Conservation (phyloP, 2,113 vertebrate species). For the Clupea harengus region DNA sequence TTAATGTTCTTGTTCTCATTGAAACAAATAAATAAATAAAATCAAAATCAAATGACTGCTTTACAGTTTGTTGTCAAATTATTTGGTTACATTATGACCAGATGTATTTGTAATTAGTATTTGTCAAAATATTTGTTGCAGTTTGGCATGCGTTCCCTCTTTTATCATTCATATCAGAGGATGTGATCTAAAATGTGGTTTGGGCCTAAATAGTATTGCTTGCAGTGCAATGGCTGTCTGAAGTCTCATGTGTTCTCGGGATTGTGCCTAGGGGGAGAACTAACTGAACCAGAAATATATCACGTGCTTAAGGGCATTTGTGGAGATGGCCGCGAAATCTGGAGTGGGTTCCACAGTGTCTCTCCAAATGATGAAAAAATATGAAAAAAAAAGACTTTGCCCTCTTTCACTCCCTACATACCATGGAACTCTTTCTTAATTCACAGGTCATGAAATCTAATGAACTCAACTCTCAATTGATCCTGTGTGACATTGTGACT, state of each 20-base stretch:
- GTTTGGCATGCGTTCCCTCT: not conserved
- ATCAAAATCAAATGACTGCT: not conserved
- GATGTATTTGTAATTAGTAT: not conserved
- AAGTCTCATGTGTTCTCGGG: not conserved
- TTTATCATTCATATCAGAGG: not conserved
- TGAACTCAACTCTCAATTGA: not conserved
- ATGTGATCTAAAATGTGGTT: not conserved
- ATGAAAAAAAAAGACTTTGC: not conserved
- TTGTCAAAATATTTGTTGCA: not conserved
- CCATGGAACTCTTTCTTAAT: not conserved
- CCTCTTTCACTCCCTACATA: not conserved
- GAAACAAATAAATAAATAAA: not conserved
- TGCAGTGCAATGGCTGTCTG: not conserved
- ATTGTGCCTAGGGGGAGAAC: not conserved
- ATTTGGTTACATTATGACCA: no score
- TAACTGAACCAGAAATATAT: not conserved
- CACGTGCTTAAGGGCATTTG: not conserved
- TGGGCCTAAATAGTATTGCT: not conserved
- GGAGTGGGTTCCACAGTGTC: not conserved
- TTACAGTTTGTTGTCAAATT: not conserved
- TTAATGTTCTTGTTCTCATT: not conserved
- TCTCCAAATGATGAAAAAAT: not conserved
- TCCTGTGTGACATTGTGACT: not conserved
- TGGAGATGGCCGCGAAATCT: not conserved
- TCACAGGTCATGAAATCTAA: not conserved